phyloP scores from a whole-genome alignment of 2,113 vertebrate species.

The Daphoenositta chrysoptera region DNA sequence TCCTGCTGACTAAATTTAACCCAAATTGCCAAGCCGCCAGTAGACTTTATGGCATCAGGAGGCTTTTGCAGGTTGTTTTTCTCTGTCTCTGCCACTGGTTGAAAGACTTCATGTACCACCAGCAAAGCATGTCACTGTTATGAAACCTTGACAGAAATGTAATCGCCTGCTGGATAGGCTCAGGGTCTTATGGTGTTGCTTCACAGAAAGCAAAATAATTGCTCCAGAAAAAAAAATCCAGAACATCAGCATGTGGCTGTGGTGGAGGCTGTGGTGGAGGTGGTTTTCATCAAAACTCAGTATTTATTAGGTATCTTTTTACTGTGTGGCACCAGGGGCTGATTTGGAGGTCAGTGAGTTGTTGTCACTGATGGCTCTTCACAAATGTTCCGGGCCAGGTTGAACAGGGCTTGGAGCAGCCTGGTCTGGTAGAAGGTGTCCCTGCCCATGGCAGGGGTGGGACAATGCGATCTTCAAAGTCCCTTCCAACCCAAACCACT shows the following conservation, averaged over 20 bases:
- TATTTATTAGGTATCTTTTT: neutral
- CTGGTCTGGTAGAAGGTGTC: neutral
- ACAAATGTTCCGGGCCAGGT: neutral
- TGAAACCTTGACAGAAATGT: neutral
- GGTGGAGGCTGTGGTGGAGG: neutral
- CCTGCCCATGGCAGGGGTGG: neutral
- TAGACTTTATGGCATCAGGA: conserved; percentile 17
- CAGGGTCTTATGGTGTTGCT: neutral
- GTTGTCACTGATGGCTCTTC: neutral
- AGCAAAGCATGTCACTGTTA: neutral
- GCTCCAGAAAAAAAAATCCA: neutral
- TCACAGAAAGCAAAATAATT: neutral
- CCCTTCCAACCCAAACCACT: neutral
- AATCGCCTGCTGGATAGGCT: neutral
- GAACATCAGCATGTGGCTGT: neutral
- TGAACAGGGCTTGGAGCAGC: neutral
- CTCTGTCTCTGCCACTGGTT: neutral
- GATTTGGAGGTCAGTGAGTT: neutral
- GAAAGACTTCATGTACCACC: neutral
- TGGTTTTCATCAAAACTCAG: neutral
- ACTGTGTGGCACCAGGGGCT: neutral
- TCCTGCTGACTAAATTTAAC: conserved; percentile 19
- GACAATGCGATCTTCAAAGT: neutral
- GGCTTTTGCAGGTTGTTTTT: conserved; percentile 39
- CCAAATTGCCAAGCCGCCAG: neutral